These are phyloP conservation scores for Phalanger gymnotis DNA, from an alignment of 2,797 vertebrate species.

Conservation along the genomic window DNA sequence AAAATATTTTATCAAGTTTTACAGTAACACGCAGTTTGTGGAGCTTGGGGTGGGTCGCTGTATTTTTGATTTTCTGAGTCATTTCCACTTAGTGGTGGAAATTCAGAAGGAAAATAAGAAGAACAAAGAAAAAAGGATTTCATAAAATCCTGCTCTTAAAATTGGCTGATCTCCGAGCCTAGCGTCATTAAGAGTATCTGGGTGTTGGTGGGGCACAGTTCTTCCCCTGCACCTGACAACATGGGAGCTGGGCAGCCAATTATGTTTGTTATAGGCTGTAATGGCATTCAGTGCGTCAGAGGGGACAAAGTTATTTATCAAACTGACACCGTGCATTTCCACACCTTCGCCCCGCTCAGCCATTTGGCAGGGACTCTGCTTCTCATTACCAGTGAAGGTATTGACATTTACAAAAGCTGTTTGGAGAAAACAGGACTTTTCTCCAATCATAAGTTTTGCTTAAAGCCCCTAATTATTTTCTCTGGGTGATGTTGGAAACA, in stretches of 20 bases:
- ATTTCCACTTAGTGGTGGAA: background rate
- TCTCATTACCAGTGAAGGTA: background rate
- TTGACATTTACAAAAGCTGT: slow-evolving; percentile 8
- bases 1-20: background rate
- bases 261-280: slow-evolving; percentile 21
- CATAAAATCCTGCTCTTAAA: slow-evolving; percentile 34
- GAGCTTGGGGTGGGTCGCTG: background rate
- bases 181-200: background rate
- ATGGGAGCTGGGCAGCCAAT: background rate
- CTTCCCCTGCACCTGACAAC: background rate
- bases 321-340: slow-evolving; percentile 17
- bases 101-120: background rate
- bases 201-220: background rate
- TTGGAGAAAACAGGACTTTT: background rate
- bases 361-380: fast-evolving
- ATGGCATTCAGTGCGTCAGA: background rate
- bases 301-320: slow-evolving; percentile 36
- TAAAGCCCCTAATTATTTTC: background rate
- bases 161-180: background rate
- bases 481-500: background rate
- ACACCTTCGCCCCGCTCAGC: background rate
- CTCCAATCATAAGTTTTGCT: background rate
- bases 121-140: background rate
- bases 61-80: background rate
- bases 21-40: background rate